phyloP scores from a whole-genome alignment of 1,140 invertebrate genomes.

The Calliopsis andreniformis region DNA sequence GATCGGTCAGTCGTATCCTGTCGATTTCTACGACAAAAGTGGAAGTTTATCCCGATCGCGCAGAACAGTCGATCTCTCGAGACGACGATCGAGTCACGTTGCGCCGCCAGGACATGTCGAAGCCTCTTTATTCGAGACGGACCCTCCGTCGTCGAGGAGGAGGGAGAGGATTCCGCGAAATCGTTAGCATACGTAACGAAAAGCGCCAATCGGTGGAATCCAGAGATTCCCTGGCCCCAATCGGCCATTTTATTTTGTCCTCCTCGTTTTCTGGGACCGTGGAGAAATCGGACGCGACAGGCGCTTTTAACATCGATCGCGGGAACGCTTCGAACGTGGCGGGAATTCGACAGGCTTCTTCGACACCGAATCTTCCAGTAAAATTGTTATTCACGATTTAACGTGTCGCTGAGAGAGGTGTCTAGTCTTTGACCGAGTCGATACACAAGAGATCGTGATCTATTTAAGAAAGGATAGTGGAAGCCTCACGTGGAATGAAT shows the following conservation, averaged over 20 bases:
- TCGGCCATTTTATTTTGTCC: neutral
- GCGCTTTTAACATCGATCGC: conserved; percentile 23
- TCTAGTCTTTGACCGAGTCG: neutral
- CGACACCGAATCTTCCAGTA: conserved; percentile 15
- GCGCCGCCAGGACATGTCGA: neutral
- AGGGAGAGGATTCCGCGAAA: too few species aligned
- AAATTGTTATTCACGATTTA: conserved; percentile 45
- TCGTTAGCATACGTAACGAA: neutral
- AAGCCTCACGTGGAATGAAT: too few species aligned
- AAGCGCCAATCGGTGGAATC: neutral
- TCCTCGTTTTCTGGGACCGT: neutral
- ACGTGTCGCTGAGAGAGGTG: neutral
- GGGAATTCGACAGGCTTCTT: conserved; percentile 5
- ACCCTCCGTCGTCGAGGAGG: neutral
- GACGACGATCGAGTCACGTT: neutral
- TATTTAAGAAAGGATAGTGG: too few species aligned
- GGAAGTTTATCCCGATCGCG: neutral
- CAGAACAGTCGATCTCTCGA: neutral
- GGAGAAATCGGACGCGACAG: conserved; percentile 20
- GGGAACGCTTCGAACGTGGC: conserved; percentile 27
- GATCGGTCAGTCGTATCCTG: neutral
- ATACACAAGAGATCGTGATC: conserved; percentile 1
- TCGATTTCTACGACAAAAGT: conserved; percentile 5
- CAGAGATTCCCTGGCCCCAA: neutral
- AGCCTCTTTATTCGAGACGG: neutral